Evolutionary conservation across 1,140 invertebrate species (phyloP).

Genomic region (Zaprionus gabonicus): DNA sequence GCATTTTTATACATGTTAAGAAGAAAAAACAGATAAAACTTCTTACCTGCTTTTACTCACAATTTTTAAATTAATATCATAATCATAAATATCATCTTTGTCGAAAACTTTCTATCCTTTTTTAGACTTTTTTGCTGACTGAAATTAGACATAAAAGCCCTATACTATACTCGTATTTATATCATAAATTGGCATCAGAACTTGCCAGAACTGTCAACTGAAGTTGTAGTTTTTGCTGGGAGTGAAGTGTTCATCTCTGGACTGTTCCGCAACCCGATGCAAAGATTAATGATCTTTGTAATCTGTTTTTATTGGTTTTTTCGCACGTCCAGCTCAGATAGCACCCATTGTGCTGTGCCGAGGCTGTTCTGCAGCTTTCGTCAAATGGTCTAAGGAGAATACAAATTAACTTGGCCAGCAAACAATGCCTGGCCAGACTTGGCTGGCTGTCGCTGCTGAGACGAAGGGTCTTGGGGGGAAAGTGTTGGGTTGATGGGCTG

Average conservation of each 20-base stretch:
- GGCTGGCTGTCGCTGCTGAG: background rate
- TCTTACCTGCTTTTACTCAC: no score
- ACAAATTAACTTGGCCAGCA: constrained; percentile 76
- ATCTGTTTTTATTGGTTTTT: background rate
- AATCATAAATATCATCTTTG: no score
- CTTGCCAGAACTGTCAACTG: background rate
- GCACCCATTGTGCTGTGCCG: constrained; percentile 1
- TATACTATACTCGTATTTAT: no score
- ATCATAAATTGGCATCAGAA: background rate
- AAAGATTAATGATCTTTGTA: background rate
- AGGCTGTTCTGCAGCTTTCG: constrained; percentile 47
- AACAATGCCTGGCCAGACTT: constrained; percentile 43
- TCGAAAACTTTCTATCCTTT: no score
- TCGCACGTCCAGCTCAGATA: constrained; percentile 5
- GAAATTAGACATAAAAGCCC: no score
- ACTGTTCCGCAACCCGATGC: background rate
- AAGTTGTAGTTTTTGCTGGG: background rate
- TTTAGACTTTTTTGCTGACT: no score
- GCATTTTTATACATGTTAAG: no score
- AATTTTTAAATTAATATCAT: no score
- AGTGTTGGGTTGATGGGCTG: background rate
- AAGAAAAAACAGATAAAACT: no score
- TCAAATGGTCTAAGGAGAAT: constrained; percentile 77
- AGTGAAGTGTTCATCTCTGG: background rate
- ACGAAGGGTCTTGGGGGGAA: background rate